Evolutionary conservation across 1,140 invertebrate species (phyloP).

Genomic region (Diorhabda sublineata): DNA sequence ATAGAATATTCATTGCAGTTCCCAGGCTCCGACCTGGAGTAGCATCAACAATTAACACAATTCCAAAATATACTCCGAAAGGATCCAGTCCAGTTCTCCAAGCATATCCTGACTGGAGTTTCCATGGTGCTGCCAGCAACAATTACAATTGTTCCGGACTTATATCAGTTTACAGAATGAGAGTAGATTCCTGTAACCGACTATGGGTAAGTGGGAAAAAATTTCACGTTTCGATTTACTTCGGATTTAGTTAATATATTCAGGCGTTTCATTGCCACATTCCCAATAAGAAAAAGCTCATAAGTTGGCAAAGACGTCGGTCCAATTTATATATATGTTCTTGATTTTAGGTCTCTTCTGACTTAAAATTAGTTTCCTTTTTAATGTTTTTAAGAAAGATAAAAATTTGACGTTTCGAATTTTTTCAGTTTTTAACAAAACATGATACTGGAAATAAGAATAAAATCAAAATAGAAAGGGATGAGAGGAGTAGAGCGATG

Average conservation of each 20-base stretch:
- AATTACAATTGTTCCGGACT: conserved; percentile 70
- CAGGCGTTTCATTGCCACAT: no score
- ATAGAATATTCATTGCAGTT: conserved; percentile 66
- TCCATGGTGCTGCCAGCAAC: conserved; percentile 63
- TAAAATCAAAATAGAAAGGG: no score
- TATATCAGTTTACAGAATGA: conserved; percentile 71
- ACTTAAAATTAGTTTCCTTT: no score
- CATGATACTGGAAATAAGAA: no score
- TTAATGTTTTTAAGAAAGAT: no score
- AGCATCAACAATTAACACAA: conserved; percentile 64
- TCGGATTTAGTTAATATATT: background rate
- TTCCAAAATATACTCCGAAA: conserved; percentile 57
- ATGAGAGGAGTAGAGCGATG: no score
- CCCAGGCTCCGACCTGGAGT: conserved; percentile 68
- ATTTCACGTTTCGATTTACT: background rate
- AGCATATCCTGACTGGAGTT: conserved; percentile 77
- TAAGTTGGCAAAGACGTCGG: no score
- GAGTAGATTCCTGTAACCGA: conserved; percentile 68
- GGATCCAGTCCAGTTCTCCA: conserved; percentile 64
- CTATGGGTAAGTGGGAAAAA: conserved; percentile 61
- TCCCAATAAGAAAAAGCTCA: no score
- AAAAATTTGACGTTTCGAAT: no score
- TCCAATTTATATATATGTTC: no score
- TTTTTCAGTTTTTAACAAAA: no score
- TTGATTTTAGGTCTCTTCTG: no score